These are phyloP conservation scores for Thamnaconus septentrionalis DNA, from an alignment of 2,113 vertebrate genomes.

Conservation along the genomic window DNA sequence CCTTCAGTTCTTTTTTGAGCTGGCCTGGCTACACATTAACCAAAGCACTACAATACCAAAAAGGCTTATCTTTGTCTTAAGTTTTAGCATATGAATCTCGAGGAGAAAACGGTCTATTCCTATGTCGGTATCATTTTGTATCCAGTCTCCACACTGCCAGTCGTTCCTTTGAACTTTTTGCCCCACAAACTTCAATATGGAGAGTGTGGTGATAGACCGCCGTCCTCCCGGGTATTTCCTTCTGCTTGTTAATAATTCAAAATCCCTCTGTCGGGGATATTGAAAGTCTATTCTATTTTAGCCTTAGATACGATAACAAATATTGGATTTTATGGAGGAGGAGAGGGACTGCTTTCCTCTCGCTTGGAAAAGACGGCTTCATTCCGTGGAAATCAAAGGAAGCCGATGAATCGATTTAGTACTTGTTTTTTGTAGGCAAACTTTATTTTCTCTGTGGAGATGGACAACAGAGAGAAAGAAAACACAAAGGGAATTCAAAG, in stretches of 20 bases:
- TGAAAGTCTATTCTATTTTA: slow-evolving; percentile 70
- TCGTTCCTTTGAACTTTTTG: slow-evolving; percentile 37
- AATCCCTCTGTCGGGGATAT: slow-evolving; percentile 48
- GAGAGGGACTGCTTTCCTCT: slow-evolving; percentile 37
- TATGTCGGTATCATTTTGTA: slow-evolving; percentile 57
- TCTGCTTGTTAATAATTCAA: slow-evolving; percentile 54
- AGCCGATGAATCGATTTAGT: slow-evolving; percentile 58
- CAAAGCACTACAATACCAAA: slow-evolving; percentile 72
- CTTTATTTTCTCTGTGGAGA: slow-evolving; percentile 40
- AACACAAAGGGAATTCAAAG: slow-evolving; percentile 73
- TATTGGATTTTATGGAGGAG: slow-evolving; percentile 63
- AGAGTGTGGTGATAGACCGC: slow-evolving; percentile 37
- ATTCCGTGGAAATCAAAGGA: slow-evolving; percentile 48
- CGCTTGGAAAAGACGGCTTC: slow-evolving; percentile 43
- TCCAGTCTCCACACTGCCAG: slow-evolving; percentile 41
- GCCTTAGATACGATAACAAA: slow-evolving; percentile 65
- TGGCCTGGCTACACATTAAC: slow-evolving; percentile 53
- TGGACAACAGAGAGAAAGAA: slow-evolving; percentile 49
- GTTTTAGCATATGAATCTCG: slow-evolving; percentile 69
- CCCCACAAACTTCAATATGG: slow-evolving; percentile 42
- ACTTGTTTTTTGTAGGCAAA: slow-evolving; percentile 45
- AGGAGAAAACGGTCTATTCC: slow-evolving; percentile 52
- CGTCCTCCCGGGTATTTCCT: slow-evolving; percentile 63
- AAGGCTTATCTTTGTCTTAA: slow-evolving; percentile 66
- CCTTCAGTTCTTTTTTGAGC: slow-evolving; percentile 1